Base-by-base conservation (phyloP, 1,140 invertebrate genomes). In the Nylanderia fulva region DNA sequence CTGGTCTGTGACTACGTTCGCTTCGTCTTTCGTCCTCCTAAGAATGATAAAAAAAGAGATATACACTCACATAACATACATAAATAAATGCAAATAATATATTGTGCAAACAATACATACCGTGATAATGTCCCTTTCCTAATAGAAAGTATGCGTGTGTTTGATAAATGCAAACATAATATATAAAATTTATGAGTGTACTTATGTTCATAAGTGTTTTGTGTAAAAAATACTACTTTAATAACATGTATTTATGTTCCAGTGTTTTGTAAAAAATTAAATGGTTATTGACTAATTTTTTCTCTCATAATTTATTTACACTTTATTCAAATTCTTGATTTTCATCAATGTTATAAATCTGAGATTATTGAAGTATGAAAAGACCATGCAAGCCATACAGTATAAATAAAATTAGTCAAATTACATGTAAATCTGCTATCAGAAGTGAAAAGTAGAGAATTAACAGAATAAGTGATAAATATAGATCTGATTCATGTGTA, bases 11-110 rank as follows among this genome's bases (percentile, higher is more conserved):
- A 87, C 96, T 96, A 15, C 96, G 93, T 93, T 98, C 97, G 87
- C 97, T 97, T 86, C 96, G 95, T 75, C 96, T 95, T 91, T 98
- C 97, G 87, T 98, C 97, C 90, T 98, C 98, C 96, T 98, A 84
- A 66, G 74, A 54, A 24, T 3, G 71, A 61, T 48, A 80, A 1
- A 60, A 87, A 72, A 7, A 60, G 33, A 58, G 24, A 13, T n/a
- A n/a, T 52, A 7, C n/a, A 75, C 7, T n/a, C n/a, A n/a, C 54
- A 24, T 63, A 54, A n/a, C 27, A 39, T 15, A 54, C n/a, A 52
- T 29, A 61, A 84, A 63, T 66, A 24, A 85, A 36, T 54, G 13
- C 18, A 71, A 0, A 7, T n/a, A n/a, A n/a, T n/a, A n/a, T 27
- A 36, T 56, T 21, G 56, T n/a, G 42, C 6, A 52, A 84, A 21